Base-by-base conservation (phyloP, 92 coral and sea anemone species). In the Metridium senile region DNA sequence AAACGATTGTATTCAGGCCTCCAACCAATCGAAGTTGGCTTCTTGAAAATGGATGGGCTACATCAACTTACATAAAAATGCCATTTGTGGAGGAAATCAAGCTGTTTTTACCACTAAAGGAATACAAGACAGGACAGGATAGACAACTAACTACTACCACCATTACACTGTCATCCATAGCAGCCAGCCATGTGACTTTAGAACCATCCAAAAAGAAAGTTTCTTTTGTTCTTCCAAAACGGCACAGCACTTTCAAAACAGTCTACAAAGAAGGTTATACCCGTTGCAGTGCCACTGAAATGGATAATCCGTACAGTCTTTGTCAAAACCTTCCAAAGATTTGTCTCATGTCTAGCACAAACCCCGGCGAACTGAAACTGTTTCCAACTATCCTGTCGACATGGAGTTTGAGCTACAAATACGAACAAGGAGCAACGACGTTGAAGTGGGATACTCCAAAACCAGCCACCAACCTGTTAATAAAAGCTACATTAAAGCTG, bases 251-350 rank as follows among this genome's bases (percentile, higher is more conserved):
- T 9, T 63, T 63, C 16, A 16, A 29, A 28, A 29, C 69, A 11
- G 22, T 28, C n/a, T 63, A 63, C 45, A 13, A 63, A 27, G 69
- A 63, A 29, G 45, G 69, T 11, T 63, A 63, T 18, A 63, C 29
- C 45, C 1, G 1, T 11, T 63, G 69, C 22, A 63, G n/a, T 63
- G 45, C 20, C n/a, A 11, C 25, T 4, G 69, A 63, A 63, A 63
- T 63, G 2, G 52, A 74, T 25, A n/a, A 74, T 26, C 68, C 68
- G 29, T 82, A 87, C 87, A 87, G 84, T 46, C 87, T 87, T 34
- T 87, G 91, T 33, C 34, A 72, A 33, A 87, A 87, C 69, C 91
- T 87, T 65, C 91, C 91, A n/a, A 87, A 87, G 32, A 72, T 82
- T 13, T 87, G 91, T 31, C 63, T 33, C 57, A 72, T 35, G 33